phyloP scores from a whole-genome alignment of 2,888 invertebrate genomes.

The Orchesella flavescens region DNA sequence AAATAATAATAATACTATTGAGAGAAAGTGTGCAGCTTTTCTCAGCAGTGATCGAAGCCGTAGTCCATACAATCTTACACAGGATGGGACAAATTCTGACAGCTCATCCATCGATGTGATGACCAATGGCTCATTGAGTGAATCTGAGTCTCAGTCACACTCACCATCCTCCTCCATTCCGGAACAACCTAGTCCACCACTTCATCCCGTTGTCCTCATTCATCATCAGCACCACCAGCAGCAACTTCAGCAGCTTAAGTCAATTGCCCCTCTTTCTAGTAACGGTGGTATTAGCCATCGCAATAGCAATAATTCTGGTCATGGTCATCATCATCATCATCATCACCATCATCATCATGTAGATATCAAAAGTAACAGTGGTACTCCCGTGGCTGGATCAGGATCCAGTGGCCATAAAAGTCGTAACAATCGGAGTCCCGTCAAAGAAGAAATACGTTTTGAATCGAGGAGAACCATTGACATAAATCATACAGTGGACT shows the following conservation, averaged over 20 bases:
- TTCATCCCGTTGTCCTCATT: slow-evolving; percentile 56
- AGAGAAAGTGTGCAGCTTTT: slow-evolving; percentile 40
- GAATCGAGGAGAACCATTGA: slow-evolving; percentile 70
- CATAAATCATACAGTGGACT: slow-evolving; percentile 70
- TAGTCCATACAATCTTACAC: slow-evolving; percentile 53
- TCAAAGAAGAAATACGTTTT: slow-evolving; percentile 71
- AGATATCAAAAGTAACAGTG: slow-evolving; percentile 57
- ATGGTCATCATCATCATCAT: slow-evolving; percentile 46
- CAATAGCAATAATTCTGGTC: slow-evolving; percentile 48
- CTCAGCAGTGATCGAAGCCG: slow-evolving; percentile 12
- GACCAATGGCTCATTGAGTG: slow-evolving; percentile 71
- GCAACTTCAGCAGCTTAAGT: slow-evolving; percentile 38
- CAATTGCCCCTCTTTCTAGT: slow-evolving; percentile 19
- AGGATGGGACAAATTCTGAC: slow-evolving; percentile 59
- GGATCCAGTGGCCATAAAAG: slow-evolving; percentile 53
- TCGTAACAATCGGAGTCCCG: slow-evolving; percentile 64
- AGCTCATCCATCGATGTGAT: slow-evolving; percentile 70
- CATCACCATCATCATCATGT: slow-evolving; percentile 47
- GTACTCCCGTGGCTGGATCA: slow-evolving; percentile 10
- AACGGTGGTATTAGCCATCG: slow-evolving; percentile 52
- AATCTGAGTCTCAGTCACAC: slow-evolving; percentile 62
- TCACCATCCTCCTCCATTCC: slow-evolving; percentile 59
- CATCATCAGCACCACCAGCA: slow-evolving; percentile 59
- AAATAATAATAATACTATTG: slow-evolving; percentile 52
- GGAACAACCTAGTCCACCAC: slow-evolving; percentile 44